Evolutionary conservation across 2,888 invertebrate species (phyloP).

Genomic region (Halictus ligatus): DNA sequence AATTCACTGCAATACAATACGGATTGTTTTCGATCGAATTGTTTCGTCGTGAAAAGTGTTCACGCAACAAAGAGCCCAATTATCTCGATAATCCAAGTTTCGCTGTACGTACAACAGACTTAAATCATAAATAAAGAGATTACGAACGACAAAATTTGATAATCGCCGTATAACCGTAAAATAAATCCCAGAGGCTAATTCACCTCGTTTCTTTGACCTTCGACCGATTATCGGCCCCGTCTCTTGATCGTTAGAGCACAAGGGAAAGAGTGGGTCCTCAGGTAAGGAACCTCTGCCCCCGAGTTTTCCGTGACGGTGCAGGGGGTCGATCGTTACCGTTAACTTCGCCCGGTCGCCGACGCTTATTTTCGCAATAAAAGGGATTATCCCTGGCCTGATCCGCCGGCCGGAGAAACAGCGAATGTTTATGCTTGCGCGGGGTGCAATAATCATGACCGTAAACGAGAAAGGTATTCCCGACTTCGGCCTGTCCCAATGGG

Average conservation of each 20-base stretch:
- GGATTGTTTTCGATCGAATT: no score
- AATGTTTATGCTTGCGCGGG: constrained; percentile 20
- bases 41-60: no score
- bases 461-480: constrained; percentile 6
- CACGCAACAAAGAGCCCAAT: no score
- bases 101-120: no score
- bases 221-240: neutral
- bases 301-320: neutral
- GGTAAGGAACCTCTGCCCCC: neutral
- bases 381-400: constrained; percentile 9
- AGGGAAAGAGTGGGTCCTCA: neutral
- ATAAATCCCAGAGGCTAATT: no score
- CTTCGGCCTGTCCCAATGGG: neutral
- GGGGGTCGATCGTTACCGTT: neutral
- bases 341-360: neutral
- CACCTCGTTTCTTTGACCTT: neutral
- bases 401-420: neutral
- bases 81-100: no score
- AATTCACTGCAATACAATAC: no score
- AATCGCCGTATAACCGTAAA: no score
- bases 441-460: constrained; percentile 26
- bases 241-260: neutral
- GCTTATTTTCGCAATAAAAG: constrained; percentile 23
- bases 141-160: no score
- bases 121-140: no score